These are phyloP conservation scores for Bucco capensis DNA, from an alignment of 2,113 vertebrate genomes.

Conservation along the genomic window DNA sequence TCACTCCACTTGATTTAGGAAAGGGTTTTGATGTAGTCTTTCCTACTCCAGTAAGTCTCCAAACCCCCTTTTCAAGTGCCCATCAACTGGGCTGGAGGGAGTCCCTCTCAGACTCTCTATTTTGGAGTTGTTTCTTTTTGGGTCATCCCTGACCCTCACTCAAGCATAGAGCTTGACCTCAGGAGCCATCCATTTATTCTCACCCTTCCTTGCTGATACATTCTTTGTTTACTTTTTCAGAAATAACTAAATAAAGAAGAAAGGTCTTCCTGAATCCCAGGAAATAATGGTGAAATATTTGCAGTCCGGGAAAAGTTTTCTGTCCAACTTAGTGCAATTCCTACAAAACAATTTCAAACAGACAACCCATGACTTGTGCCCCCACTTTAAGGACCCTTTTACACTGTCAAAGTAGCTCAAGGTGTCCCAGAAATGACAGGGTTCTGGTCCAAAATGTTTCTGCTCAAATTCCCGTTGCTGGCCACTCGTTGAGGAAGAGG, in stretches of 20 bases:
- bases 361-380: background rate
- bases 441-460: background rate
- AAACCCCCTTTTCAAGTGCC: background rate
- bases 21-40: background rate
- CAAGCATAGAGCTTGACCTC: background rate
- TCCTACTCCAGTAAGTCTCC: background rate
- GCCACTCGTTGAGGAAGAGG: background rate
- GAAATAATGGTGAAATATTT: background rate
- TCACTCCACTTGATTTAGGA: background rate
- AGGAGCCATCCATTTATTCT: background rate
- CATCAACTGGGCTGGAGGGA: background rate
- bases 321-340: background rate
- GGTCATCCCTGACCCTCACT: background rate
- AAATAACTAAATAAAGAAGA: background rate
- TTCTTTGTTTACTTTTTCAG: background rate
- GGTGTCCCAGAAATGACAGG: background rate
- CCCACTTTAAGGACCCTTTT: background rate
- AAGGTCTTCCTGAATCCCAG: background rate
- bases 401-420: background rate
- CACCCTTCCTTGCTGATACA: background rate
- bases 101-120: background rate
- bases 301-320: slow-evolving; percentile 4
- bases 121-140: background rate
- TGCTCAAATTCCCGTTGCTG: background rate
- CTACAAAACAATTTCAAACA: background rate